A percentile compares a stretch with the other conserved stretches of the same genome.
Conservation (phyloP, 2,797 vertebrate species). For the Masticophis lateralis region DNA sequence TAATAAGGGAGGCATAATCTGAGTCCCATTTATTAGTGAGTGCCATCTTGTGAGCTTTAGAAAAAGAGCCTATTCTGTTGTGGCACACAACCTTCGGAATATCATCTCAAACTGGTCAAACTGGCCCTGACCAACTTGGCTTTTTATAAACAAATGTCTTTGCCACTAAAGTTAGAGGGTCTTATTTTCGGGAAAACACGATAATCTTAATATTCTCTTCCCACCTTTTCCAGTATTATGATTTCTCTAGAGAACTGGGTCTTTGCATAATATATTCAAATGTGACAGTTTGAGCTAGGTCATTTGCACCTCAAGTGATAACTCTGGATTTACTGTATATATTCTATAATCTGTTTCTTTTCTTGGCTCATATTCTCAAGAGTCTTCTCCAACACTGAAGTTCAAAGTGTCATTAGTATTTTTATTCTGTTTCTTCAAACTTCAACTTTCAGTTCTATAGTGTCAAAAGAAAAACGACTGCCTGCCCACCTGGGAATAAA, state of each 20-base stretch:
- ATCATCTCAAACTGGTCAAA: not conserved
- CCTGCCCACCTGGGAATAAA: not conserved
- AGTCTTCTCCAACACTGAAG: not conserved
- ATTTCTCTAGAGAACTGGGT: not conserved
- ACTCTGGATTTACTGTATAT: not conserved
- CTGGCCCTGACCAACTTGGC: not conserved
- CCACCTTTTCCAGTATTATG: not conserved
- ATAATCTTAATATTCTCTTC: not conserved
- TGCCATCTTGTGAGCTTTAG: not conserved
- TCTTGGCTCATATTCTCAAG: not conserved
- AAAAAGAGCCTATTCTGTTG: not conserved
- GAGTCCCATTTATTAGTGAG: not conserved
- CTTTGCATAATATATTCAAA: not conserved
- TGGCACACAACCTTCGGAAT: not conserved
- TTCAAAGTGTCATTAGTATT: not conserved
- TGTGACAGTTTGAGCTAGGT: not conserved
- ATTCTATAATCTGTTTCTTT: not conserved
- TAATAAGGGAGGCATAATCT: not conserved
- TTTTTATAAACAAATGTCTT: not conserved
- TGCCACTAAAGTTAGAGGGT: not conserved
- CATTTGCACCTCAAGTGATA: not conserved
- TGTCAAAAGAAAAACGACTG: not conserved
- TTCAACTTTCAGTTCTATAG: not conserved
- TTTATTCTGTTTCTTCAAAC: not conserved
- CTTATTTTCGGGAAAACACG: too few species aligned